Evolutionary conservation across 2,113 vertebrate genomes (phyloP), one percentile per base, ranked within the genome.

Genomic region (Bos javanicus): DNA sequence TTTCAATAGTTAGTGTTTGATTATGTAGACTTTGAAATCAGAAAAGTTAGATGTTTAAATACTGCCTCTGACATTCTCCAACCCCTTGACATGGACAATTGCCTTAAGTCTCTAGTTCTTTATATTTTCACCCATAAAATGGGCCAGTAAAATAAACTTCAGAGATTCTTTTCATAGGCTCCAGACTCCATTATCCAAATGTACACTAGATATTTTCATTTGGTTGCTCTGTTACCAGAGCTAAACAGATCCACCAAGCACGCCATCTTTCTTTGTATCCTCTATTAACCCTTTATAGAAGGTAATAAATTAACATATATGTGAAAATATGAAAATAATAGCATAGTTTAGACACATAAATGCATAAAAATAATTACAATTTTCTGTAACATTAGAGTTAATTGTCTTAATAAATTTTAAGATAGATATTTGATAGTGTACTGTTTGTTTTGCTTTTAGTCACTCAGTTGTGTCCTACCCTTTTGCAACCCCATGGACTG

Each of bases 391-490:
- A 1, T 67, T 67, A 71, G n/a, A 33, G 4, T 92, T 57, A 7
- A 6, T 48, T 90, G 2, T 16, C 33, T 83, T 52, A 36, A 90
- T 85, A 21, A 50, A 60, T 82, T 71, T 10, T 50, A 64, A 11
- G 12, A 26, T 83, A 26, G 12, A 54, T 89, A n/a, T 54, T 54
- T 30, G 59, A 28, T 28, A 88, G 26, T 46, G 57, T 82, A 46
- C 33, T 78, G 10, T 56, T 36, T 71, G 4, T 36, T 71, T 36
- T 71, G 64, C 17, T 71, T 71, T 71, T 36, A 36, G 64, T 36
- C 4, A 0, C n/a, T 39, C 21, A 39, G 36, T 74, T 1, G 0
- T 6, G 67, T 74, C 36, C 36, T 13, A 25, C 10, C 21, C 67
- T 39, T 74, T 39, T 71, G 67, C 0, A 1, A 74, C 36, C 36